Evolutionary conservation across 2,113 vertebrate genomes (phyloP).

Genomic region (Hemiprocne comata): DNA sequence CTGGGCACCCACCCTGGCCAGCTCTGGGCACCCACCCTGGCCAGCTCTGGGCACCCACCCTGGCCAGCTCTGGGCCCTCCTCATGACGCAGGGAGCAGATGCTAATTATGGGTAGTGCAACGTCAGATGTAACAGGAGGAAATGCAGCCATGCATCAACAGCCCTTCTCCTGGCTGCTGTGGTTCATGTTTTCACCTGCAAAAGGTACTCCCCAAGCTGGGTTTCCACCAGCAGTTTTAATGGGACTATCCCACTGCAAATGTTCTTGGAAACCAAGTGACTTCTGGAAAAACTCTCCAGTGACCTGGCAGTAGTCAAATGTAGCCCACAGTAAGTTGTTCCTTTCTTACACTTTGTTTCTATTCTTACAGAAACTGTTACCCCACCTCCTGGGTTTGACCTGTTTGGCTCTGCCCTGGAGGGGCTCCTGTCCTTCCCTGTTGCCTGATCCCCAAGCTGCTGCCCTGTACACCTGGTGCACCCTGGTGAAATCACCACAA

Average conservation of each 20-base stretch:
- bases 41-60: too few species aligned
- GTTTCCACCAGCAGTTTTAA: neutral
- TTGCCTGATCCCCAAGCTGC: neutral
- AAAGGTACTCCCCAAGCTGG: neutral
- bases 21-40: too few species aligned
- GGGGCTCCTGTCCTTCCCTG: neutral
- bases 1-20: too few species aligned
- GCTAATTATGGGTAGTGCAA: accelerated
- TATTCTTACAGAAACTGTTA: neutral
- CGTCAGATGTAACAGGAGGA: neutral
- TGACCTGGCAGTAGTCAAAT: neutral
- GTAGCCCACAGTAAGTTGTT: neutral
- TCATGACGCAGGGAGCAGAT: too few species aligned
- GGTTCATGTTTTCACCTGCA: neutral
- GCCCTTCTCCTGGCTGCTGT: neutral
- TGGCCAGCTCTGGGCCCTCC: too few species aligned
- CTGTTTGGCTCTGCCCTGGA: neutral
- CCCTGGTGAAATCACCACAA: accelerated
- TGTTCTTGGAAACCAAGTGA: neutral
- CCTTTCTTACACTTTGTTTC: neutral
- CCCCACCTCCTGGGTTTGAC: neutral
- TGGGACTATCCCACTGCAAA: neutral
- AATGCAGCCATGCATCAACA: neutral
- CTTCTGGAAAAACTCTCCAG: neutral
- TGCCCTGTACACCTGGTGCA: too few species aligned